Evolutionary conservation across 1,140 invertebrate genomes (phyloP).

Genomic region (Notospermus geniculatus): DNA sequence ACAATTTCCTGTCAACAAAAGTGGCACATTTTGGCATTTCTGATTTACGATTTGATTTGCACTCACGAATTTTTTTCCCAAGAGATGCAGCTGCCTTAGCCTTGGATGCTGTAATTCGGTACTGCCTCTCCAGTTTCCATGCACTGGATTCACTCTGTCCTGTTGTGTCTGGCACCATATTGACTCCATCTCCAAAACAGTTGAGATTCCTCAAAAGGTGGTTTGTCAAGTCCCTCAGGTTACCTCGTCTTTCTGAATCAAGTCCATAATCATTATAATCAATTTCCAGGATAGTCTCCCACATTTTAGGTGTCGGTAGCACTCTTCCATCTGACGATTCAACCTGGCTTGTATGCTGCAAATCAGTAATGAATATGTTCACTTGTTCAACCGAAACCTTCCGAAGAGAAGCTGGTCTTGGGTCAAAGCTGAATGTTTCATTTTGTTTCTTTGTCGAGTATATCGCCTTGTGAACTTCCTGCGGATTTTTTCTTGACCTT

Average conservation of each 20-base stretch:
- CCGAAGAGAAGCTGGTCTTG: background rate
- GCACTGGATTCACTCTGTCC: background rate
- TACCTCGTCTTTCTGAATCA: background rate
- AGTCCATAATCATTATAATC: background rate
- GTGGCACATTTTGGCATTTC: no score
- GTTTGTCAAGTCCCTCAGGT: background rate
- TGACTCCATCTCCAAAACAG: background rate
- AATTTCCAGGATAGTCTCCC: background rate
- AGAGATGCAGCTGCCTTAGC: background rate
- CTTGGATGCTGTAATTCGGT: background rate
- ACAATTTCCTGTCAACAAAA: no score
- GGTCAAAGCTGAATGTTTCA: background rate
- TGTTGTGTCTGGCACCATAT: background rate
- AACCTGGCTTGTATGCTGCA: background rate
- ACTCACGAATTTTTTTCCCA: no score
- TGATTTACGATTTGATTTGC: no score
- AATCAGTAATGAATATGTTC: background rate
- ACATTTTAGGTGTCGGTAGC: no score
- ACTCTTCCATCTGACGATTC: no score
- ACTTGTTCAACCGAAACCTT: background rate
- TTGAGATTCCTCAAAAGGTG: background rate
- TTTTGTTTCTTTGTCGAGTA: background rate
- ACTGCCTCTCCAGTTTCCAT: background rate
- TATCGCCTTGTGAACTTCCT: background rate
- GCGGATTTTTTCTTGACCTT: background rate